Evolutionary conservation across 2,888 invertebrate genomes (phyloP).

Genomic region (Ceramica pisi): DNA sequence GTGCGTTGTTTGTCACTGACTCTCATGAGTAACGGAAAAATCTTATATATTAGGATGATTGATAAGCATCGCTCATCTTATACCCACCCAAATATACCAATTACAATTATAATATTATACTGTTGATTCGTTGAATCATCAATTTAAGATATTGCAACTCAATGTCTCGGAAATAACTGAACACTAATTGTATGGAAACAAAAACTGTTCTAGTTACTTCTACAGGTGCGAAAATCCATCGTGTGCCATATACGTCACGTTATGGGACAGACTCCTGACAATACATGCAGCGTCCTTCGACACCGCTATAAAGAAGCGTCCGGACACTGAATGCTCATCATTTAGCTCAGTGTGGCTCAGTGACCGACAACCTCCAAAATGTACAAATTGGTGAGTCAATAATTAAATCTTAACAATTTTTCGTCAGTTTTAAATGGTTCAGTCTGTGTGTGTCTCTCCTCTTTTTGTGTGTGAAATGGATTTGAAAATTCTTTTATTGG

Average conservation of each 20-base stretch:
- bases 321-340: conserved; percentile 61
- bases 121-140: too few species aligned
- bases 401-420: conserved; percentile 17
- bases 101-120: too few species aligned
- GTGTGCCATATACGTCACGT: conserved; percentile 8
- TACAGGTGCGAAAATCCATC: conserved; percentile 37
- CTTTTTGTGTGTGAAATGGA: not conserved
- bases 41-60: too few species aligned
- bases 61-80: too few species aligned
- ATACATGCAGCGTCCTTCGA: conserved; percentile 64
- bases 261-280: conserved; percentile 35
- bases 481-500: not conserved
- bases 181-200: not conserved
- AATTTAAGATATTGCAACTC: too few species aligned
- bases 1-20: too few species aligned
- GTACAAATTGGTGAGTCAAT: conserved; percentile 86
- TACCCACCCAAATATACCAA: too few species aligned
- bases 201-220: conserved; percentile 7
- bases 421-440: not conserved
- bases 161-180: too few species aligned
- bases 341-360: conserved; percentile 63
- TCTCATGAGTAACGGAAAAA: too few species aligned
- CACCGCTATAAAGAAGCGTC: conserved; percentile 67
- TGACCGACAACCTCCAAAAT: conserved; percentile 69
- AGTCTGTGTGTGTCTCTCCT: too few species aligned